These are phyloP conservation scores for Drosophila sp. DNA, from an alignment of 1,140 invertebrate genomes.

Conservation along the genomic window DNA sequence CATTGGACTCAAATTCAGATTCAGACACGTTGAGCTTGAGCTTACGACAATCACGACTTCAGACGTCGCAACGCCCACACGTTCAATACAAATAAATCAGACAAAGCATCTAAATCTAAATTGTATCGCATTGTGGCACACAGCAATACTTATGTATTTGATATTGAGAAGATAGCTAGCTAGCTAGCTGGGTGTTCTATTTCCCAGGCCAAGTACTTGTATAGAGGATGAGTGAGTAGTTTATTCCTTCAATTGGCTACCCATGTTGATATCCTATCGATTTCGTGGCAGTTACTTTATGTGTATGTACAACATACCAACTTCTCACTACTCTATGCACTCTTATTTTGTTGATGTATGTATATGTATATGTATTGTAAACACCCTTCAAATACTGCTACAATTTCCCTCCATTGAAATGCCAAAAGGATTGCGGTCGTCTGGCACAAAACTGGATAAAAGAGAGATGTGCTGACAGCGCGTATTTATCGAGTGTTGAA, in stretches of 20 bases:
- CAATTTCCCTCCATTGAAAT: conserved; percentile 7
- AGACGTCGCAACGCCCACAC: conserved; percentile 17
- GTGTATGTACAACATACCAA: not conserved
- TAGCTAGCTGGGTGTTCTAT: conserved; percentile 9
- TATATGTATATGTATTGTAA: not conserved
- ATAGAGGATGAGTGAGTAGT: not conserved
- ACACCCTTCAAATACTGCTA: conserved; percentile 18
- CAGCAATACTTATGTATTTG: conserved; percentile 1
- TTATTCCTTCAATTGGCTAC: conserved; percentile 46
- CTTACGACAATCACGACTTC: not conserved
- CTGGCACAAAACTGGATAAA: not conserved
- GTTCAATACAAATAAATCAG: conserved; percentile 56
- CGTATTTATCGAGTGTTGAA: conserved; percentile 4
- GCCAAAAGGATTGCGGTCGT: conserved; percentile 11
- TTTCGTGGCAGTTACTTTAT: conserved; percentile 25
- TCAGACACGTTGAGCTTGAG: not conserved
- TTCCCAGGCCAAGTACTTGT: conserved; percentile 2
- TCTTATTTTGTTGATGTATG: not conserved
- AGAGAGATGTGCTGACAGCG: conserved; percentile 8
- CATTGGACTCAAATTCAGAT: not conserved
- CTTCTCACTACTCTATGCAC: conserved; percentile 10
- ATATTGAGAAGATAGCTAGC: not conserved
- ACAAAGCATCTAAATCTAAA: conserved; percentile 40
- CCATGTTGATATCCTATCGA: conserved; percentile 48
- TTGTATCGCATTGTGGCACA: conserved; percentile 50